Evolutionary conservation across 2,888 invertebrate species (phyloP).

Genomic region (Lasioglossum vierecki): DNA sequence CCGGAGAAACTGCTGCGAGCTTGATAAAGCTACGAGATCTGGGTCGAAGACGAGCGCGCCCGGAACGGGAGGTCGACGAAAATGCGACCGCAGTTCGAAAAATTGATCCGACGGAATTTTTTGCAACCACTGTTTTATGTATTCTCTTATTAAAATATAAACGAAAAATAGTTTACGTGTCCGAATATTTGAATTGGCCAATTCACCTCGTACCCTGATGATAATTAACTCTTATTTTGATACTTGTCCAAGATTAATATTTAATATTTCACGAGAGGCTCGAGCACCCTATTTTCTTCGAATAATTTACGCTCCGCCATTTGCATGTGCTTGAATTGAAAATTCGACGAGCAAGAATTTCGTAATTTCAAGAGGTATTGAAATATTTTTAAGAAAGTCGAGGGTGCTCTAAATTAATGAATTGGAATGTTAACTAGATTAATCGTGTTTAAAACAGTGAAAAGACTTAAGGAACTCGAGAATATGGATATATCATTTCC

Average conservation of each 20-base stretch:
- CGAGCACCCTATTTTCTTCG: background rate
- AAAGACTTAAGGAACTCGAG: too few species aligned
- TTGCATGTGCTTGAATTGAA: background rate
- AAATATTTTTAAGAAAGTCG: background rate
- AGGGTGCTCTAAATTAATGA: background rate
- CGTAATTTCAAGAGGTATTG: background rate
- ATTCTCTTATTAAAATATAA: background rate
- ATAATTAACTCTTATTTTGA: background rate
- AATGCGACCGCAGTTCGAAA: conserved; percentile 24
- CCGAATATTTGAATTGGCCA: background rate
- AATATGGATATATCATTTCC: too few species aligned
- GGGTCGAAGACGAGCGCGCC: conserved; percentile 39
- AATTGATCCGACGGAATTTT: background rate
- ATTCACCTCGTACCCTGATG: background rate
- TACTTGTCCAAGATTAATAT: background rate
- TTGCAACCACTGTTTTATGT: background rate
- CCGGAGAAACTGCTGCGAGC: conserved; percentile 56
- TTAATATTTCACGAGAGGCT: background rate
- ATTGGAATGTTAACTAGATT: background rate
- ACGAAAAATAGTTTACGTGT: background rate
- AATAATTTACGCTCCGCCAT: background rate
- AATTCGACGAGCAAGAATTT: background rate
- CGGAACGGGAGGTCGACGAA: conserved; percentile 4
- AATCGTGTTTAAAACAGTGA: too few species aligned
- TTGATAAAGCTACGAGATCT: conserved; percentile 60